Percentiles rank a stretch among this genome's conserved stretches.
These are phyloP conservation scores for Salmo trutta DNA, from an alignment of 2,797 vertebrate species.

Conservation along the genomic window DNA sequence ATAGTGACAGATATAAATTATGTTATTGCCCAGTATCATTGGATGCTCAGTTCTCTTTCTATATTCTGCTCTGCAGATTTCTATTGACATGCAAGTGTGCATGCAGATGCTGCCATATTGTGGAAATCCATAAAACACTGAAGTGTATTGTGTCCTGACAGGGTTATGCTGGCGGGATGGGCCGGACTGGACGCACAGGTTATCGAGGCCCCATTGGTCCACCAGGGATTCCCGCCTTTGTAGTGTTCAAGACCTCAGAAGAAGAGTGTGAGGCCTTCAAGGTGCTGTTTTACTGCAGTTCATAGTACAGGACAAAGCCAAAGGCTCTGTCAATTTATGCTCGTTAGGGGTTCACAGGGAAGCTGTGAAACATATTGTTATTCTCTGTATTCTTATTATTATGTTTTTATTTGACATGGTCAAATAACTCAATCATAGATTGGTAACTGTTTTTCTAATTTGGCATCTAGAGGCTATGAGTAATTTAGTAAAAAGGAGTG, in stretches of 20 bases:
- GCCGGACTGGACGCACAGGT: slow-evolving; percentile 70
- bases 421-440: too few species aligned
- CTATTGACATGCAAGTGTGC: slow-evolving; percentile 1
- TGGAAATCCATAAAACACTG: background rate
- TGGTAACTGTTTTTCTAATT: too few species aligned
- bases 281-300: slow-evolving; percentile 46
- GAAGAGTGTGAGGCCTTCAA: slow-evolving; percentile 78
- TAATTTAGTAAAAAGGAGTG: too few species aligned
- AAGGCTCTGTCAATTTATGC: background rate
- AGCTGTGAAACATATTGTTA: too few species aligned
- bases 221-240: slow-evolving; percentile 73
- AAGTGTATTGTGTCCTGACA: slow-evolving; percentile 34
- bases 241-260: slow-evolving; percentile 74
- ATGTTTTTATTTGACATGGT: too few species aligned
- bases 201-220: slow-evolving; percentile 71
- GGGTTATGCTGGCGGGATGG: slow-evolving; percentile 76
- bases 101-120: background rate
- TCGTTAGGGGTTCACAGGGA: too few species aligned
- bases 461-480: too few species aligned
- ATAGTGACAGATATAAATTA: background rate
- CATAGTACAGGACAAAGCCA: background rate
- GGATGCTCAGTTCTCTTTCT: background rate
- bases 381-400: too few species aligned
- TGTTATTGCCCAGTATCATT: background rate
- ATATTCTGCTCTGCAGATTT: background rate